Evolutionary conservation across 2,797 vertebrate genomes (phyloP), one percentile per base, ranked within the genome.

Genomic region (Chrysolophus pictus): DNA sequence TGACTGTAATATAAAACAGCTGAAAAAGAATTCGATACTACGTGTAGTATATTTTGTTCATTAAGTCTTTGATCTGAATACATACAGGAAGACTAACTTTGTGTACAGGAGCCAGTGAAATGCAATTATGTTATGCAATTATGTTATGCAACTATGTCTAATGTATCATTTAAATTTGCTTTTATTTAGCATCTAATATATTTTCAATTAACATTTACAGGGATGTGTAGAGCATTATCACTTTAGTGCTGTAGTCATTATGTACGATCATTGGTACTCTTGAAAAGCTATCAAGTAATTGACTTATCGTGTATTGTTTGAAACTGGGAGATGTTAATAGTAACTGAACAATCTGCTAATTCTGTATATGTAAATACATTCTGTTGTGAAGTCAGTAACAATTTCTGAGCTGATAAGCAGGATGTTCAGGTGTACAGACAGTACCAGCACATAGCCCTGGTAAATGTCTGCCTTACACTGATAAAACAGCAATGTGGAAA

Each of bases 401-500:
- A 89, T 95, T 95, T 97, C 88, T 95, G 91, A 93, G 69, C 80
- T 82, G 93, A 96, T 96, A 94, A 97, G 76, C 80, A 90, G 78
- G 73, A 62, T 69, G 56, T 94, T 96, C 93, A 95, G 92, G 87
- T 97, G 91, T 93, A 92, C 11, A 13, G 93, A 51, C 10, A 3
- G 76, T 63, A 93, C 71, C 78, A 70, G 84, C 88, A 59, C 49
- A 93, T 84, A 87, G 33, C 73, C 56, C 97, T 97, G 93, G 81
- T 96, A 88, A 95, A 96, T 58, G 71, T 96, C 96, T 94, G 86
- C 86, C 84, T 96, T 87, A 88, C 5, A 46, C 67, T 92, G 94
- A 96, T 95, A 95, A 91, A 75, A 90, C 91, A 91, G 41, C 87
- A 93, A 94, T 95, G 84, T 96, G 91, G 97, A 96, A 98, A 97